Percentiles rank a stretch among this genome's conserved stretches.
Conservation (phyloP, 1,140 invertebrate genomes). For the Coptotermes formosanus region DNA sequence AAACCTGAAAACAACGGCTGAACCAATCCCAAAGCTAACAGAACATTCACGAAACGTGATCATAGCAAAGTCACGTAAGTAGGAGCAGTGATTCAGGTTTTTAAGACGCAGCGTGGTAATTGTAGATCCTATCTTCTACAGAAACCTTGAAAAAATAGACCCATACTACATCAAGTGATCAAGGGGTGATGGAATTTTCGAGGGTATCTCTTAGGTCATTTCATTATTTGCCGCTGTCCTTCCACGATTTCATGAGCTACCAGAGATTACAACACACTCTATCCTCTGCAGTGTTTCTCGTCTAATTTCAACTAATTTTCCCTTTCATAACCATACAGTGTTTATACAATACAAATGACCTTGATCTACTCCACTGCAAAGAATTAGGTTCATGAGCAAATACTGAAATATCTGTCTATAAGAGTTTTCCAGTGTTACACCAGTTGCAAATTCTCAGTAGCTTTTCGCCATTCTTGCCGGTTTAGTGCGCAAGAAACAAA, state of each 20-base stretch:
- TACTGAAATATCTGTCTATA: background rate
- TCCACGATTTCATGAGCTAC: background rate
- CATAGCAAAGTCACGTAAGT: too few species aligned
- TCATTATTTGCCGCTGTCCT: background rate
- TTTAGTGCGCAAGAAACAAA: too few species aligned
- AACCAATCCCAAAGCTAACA: too few species aligned
- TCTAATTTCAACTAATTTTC: conserved; percentile 10
- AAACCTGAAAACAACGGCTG: too few species aligned
- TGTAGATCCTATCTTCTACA: background rate
- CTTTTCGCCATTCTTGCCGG: too few species aligned
- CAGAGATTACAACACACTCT: background rate
- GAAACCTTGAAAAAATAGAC: background rate
- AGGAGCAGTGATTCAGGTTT: too few species aligned
- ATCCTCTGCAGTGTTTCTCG: background rate
- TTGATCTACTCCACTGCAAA: background rate
- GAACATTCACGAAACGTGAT: too few species aligned
- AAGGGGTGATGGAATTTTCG: conserved; percentile 4
- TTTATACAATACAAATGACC: conserved; percentile 8
- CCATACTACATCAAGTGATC: background rate
- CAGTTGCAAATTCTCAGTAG: too few species aligned
- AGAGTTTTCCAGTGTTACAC: too few species aligned
- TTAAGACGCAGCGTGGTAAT: background rate
- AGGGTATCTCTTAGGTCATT: background rate
- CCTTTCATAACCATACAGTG: conserved; percentile 4
- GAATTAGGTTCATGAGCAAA: background rate